Evolutionary conservation across 2,797 vertebrate species (phyloP), one percentile per base, ranked within the genome.

Genomic region (Cynodonichthys magdalenae): DNA sequence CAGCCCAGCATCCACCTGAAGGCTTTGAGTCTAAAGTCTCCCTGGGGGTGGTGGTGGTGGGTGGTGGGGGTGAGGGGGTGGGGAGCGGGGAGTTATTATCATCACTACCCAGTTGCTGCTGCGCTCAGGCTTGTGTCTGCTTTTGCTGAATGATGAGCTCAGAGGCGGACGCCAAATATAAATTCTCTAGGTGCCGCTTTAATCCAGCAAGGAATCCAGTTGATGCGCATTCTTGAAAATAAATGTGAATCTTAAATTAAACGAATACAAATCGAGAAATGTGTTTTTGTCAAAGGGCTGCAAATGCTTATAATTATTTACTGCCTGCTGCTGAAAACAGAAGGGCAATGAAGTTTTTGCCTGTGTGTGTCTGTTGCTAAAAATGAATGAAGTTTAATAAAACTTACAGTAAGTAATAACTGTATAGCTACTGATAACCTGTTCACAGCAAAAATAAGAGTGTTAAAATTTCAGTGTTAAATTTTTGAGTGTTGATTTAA

Each of bases 1-100:
- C 52, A 62, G 14, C 53, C 36, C 60, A 51, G 53, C 49, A 59
- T 77, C 62, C 61, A 83, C 72, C 79, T 80, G 77, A 53, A 65
- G 74, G 79, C 66, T 57, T 36, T 2, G 53, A 74, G 44, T 69
- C 52, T 24, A n/a, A 10, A 50, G 29, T 50, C 48, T 52, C 63
- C 63, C 64, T 5, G 41, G 39, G 60, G 73, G 57, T 48, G 49
- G 41, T n/a, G n/a, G n/a, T n/a, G n/a, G n/a, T n/a, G n/a, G n/a
- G n/a, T n/a, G n/a, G n/a, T n/a, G n/a, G n/a, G n/a, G n/a, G n/a
- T n/a, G 44, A 53, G 73, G 57, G 49, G 52, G 41, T 61, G 75
- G 2, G 24, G 24, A 2, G 44, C 52, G 73, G 53, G 52, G 52
- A 34, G 61, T 77, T 70, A 67, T 81, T 77, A 81, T 76, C 56